These are phyloP conservation scores for Andricus quercusramuli DNA, from an alignment of 2,888 invertebrate species.

Conservation along the genomic window DNA sequence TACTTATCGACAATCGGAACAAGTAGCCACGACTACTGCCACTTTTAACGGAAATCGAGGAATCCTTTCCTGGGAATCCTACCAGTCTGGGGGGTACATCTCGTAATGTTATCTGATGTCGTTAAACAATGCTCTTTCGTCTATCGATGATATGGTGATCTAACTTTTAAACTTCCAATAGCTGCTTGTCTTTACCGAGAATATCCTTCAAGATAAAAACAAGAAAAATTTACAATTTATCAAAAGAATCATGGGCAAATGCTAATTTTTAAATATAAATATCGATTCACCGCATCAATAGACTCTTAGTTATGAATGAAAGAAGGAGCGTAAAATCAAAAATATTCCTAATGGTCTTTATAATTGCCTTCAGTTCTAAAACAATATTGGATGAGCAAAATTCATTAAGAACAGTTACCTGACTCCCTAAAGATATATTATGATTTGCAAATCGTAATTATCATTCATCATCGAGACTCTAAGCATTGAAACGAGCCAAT, in stretches of 20 bases:
- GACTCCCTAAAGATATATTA: slow-evolving; percentile 36
- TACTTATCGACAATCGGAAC: slow-evolving; percentile 27
- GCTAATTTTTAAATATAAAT: neutral
- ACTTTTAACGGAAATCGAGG: slow-evolving; percentile 18
- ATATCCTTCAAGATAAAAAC: neutral
- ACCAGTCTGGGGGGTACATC: slow-evolving; percentile 2
- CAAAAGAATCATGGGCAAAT: neutral
- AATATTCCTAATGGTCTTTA: neutral
- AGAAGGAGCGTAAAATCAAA: neutral
- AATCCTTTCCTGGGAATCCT: slow-evolving; percentile 15
- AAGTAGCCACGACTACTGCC: slow-evolving; percentile 25
- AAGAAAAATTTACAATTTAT: neutral
- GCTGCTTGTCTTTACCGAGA: neutral
- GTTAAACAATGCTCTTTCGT: slow-evolving; percentile 16
- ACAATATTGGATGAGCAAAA: slow-evolving; percentile 25
- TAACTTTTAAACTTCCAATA: slow-evolving; percentile 16
- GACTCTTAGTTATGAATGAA: neutral
- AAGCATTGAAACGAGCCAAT: slow-evolving; percentile 36
- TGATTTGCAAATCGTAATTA: slow-evolving; percentile 37
- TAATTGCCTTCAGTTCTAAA: slow-evolving; percentile 23
- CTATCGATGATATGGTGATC: slow-evolving; percentile 11
- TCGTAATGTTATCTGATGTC: slow-evolving; percentile 18
- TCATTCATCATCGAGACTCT: slow-evolving; percentile 33
- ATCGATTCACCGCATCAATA: neutral
- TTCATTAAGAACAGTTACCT: slow-evolving; percentile 22